phyloP scores from a whole-genome alignment of 2,797 vertebrate species.

The Myotis pilosus region DNA sequence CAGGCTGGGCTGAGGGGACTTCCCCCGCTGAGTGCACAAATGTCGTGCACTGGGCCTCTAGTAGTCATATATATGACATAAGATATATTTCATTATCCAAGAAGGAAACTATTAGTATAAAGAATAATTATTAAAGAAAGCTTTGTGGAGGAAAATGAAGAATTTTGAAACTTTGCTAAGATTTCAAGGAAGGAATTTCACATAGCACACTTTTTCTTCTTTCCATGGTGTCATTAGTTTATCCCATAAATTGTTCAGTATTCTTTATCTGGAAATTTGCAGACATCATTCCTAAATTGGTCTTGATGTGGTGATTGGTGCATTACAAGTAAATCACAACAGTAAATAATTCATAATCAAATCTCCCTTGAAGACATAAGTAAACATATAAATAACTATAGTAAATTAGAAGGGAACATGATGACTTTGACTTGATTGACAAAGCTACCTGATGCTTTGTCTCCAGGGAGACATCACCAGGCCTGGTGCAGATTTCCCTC shows the following conservation, averaged over 20 bases:
- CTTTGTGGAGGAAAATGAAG: neutral
- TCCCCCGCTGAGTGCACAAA: too few species aligned
- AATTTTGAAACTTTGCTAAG: neutral
- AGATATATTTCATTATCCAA: neutral
- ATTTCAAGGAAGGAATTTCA: slow-evolving; percentile 22
- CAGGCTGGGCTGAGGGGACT: too few species aligned
- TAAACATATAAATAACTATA: slow-evolving; percentile 75
- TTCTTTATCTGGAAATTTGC: slow-evolving; percentile 74
- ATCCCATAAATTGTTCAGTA: slow-evolving; percentile 65
- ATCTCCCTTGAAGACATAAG: slow-evolving; percentile 71
- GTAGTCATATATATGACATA: neutral
- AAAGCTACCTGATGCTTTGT: slow-evolving; percentile 67
- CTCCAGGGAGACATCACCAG: slow-evolving; percentile 64
- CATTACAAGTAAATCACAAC: slow-evolving; percentile 76
- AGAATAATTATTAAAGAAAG: neutral
- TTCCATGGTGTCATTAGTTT: slow-evolving; percentile 59
- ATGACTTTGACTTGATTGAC: slow-evolving; percentile 71
- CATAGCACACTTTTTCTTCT: neutral
- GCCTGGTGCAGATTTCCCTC: neutral
- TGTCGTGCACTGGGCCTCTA: too few species aligned
- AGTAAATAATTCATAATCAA: slow-evolving; percentile 81
- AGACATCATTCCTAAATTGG: slow-evolving; percentile 76
- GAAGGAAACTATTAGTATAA: neutral
- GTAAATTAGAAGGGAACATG: slow-evolving; percentile 68
- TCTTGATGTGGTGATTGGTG: slow-evolving; percentile 72